phyloP scores from a whole-genome alignment of 2,888 invertebrate genomes.

The Chesias legatella region DNA sequence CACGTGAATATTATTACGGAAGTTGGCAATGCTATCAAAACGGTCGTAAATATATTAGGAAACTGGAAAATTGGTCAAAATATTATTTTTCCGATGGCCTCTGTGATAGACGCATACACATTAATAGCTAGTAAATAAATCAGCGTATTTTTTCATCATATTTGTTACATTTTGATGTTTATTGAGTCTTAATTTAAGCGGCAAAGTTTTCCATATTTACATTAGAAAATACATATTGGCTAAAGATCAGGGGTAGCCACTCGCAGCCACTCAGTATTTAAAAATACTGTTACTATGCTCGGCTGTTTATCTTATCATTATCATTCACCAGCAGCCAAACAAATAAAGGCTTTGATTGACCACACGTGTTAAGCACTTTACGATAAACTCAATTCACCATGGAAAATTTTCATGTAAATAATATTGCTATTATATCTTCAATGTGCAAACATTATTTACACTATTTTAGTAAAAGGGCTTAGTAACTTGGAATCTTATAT shows the following conservation, averaged over 20 bases:
- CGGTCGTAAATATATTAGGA: conserved; percentile 12
- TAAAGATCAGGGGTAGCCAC: too few species aligned
- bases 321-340: conserved; percentile 8
- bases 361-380: conserved; percentile 7
- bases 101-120: neutral
- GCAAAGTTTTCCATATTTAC: too few species aligned
- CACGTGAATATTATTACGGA: conserved; percentile 21
- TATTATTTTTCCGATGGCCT: conserved; percentile 11
- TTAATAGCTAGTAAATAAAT: too few species aligned
- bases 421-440: too few species aligned
- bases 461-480: too few species aligned
- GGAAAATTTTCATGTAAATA: conserved; percentile 5
- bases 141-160: too few species aligned
- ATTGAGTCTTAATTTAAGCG: too few species aligned
- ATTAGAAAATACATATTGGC: too few species aligned
- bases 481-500: too few species aligned
- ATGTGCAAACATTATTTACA: too few species aligned
- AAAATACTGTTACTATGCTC: conserved; percentile 5
- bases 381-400: conserved; percentile 2
- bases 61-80: conserved; percentile 11
- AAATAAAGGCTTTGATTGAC: conserved; percentile 7
- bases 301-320: conserved; percentile 3
- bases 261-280: too few species aligned
- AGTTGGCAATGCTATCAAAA: conserved; percentile 15
- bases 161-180: too few species aligned